These are phyloP conservation scores for Stenichneumon culpator DNA, from an alignment of 2,888 invertebrate species.

Conservation along the genomic window DNA sequence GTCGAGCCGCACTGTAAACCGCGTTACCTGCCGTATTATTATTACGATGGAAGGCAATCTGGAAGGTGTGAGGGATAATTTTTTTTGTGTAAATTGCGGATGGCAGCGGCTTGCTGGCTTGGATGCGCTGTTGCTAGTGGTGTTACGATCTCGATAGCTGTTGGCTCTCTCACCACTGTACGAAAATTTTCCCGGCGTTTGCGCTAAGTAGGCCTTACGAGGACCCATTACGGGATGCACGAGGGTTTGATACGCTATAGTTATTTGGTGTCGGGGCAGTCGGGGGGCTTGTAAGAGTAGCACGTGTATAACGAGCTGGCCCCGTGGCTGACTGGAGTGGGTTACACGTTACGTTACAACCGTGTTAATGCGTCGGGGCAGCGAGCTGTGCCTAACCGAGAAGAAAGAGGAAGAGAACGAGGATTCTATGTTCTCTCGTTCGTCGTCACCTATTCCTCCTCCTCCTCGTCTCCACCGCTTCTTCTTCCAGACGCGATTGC, in stretches of 20 bases:
- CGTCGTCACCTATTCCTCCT: conserved; percentile 45
- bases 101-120: conserved; percentile 23
- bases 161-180: conserved; percentile 63
- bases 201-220: conserved; percentile 78
- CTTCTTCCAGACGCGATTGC: conserved; percentile 67
- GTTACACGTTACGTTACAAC: conserved; percentile 66
- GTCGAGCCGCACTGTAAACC: background rate
- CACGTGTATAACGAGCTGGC: conserved; percentile 51
- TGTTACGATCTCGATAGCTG: conserved; percentile 48
- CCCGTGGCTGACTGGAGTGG: conserved; percentile 31
- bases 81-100: conserved; percentile 31
- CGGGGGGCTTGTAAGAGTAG: conserved; percentile 12
- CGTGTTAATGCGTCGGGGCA: conserved; percentile 64
- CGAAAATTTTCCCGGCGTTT: conserved; percentile 73
- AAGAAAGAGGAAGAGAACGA: conserved; percentile 51
- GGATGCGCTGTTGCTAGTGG: conserved; percentile 38
- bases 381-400: conserved; percentile 59
- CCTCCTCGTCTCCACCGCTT: background rate
- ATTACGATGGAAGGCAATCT: background rate
- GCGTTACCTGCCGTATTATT: background rate
- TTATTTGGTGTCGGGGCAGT: background rate
- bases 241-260: conserved; percentile 49
- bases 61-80: conserved; percentile 47
- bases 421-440: conserved; percentile 43
- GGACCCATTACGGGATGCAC: conserved; percentile 73